Evolutionary conservation across 2,888 invertebrate genomes (phyloP).

Genomic region (Drosophila birchii): DNA sequence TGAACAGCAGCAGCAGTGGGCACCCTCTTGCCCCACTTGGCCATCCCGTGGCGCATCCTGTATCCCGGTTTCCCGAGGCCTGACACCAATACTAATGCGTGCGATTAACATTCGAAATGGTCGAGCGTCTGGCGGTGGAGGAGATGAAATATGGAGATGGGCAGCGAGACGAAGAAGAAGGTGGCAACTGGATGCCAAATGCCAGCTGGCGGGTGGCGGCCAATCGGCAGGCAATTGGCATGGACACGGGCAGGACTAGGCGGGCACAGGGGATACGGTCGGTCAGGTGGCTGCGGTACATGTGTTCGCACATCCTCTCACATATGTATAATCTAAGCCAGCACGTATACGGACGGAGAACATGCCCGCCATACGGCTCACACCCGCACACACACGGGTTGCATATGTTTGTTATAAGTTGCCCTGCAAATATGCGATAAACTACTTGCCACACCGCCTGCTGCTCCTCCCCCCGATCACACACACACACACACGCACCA

Average conservation of each 20-base stretch:
- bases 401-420: conserved; percentile 71
- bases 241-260: conserved; percentile 35
- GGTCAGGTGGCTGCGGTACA: conserved; percentile 52
- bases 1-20: not conserved
- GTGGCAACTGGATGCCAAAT: conserved; percentile 13
- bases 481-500: not conserved
- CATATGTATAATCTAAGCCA: conserved; percentile 51
- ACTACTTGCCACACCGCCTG: conserved; percentile 57
- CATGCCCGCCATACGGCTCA: not conserved
- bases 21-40: not conserved
- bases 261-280: not conserved
- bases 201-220: conserved; percentile 20
- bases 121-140: conserved; percentile 21
- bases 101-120: conserved; percentile 74
- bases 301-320: conserved; percentile 13
- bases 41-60: conserved; percentile 48
- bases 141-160: conserved; percentile 13
- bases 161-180: conserved; percentile 17
- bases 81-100: conserved; percentile 77
- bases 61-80: conserved; percentile 49
- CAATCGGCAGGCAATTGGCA: conserved; percentile 58
- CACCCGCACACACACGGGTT: conserved; percentile 36
- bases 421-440: conserved; percentile 72
- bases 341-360: conserved; percentile 36
- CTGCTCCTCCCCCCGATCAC: not conserved